Evolutionary conservation across 1,140 invertebrate genomes (phyloP).

Genomic region (Zaprionus davidi): DNA sequence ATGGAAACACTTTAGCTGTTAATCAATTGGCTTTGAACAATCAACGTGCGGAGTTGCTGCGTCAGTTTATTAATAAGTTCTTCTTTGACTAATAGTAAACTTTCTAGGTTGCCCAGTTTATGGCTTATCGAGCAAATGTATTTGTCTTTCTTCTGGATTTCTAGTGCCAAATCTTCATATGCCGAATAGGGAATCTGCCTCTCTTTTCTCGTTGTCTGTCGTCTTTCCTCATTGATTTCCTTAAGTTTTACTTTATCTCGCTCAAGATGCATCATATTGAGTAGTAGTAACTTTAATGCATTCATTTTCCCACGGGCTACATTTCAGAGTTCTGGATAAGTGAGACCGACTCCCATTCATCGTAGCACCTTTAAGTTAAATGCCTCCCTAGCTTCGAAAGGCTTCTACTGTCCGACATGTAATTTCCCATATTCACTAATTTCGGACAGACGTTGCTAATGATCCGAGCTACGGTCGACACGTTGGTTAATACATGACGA

Average conservation of each 20-base stretch:
- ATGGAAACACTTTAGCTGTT: neutral
- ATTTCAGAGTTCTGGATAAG: slow-evolving; percentile 85
- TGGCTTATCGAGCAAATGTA: slow-evolving; percentile 25
- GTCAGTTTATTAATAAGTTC: slow-evolving; percentile 85
- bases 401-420: slow-evolving; percentile 87
- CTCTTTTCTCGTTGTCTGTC: slow-evolving; percentile 34
- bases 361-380: slow-evolving; percentile 89
- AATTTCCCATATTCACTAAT: slow-evolving; percentile 89
- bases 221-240: neutral
- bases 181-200: slow-evolving; percentile 85
- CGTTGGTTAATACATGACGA: slow-evolving; percentile 83
- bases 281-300: slow-evolving; percentile 87
- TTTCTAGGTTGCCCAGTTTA: slow-evolving; percentile 85
- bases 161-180: slow-evolving; percentile 84
- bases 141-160: slow-evolving; percentile 81
- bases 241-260: neutral
- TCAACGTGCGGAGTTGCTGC: slow-evolving; percentile 23
- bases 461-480: slow-evolving; percentile 90
- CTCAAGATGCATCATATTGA: slow-evolving; percentile 66
- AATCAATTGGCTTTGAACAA: neutral
- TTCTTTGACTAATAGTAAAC: slow-evolving; percentile 85
- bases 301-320: slow-evolving; percentile 86
- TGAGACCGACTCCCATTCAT: slow-evolving; percentile 87
- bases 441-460: slow-evolving; percentile 89
- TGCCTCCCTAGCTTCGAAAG: slow-evolving; percentile 88